Evolutionary conservation across 2,888 invertebrate species (phyloP), one percentile per base, ranked within the genome.

Genomic region (Perdita meconis): DNA sequence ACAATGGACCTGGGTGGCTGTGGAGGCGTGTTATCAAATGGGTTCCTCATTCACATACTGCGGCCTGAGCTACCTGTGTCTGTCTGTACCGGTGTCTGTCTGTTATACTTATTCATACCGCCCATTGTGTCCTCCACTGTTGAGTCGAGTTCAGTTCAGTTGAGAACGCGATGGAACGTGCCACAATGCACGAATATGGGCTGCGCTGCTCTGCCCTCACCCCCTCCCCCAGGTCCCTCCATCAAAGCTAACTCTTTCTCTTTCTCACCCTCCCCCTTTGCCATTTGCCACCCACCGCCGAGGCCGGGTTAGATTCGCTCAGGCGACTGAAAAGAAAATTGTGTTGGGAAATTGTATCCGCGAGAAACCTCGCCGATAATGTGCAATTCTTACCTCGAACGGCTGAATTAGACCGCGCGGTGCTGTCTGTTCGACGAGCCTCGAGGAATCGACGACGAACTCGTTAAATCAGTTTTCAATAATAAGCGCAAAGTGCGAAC

Each of bases 41-140:
- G 92, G 92, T 92, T 92, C 92, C 91, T 92, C 92, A 92, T 92
- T 92, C 92, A 91, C 92, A 92, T 92, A 91, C 91, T 90, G 90
- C 89, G 90, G 90, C 89, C 89, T 89, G 89, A 88, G 89, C 88
- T 91, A 91, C 91, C 90, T 91, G 91, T 91, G 90, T 92, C 91
- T 91, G 90, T 91, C 90, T 90, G 89, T 90, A 90, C 88, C 89
- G 89, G 90, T 90, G 91, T 91, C 91, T 92, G 91, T 91, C 92
- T 91, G 92, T 91, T 92, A 92, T 91, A 92, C 92, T 92, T 92
- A 92, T 92, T 92, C 92, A 91, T 91, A 90, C 89, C 89, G 86
- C 86, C 91, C 89, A 92, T 91, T 92, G 92, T 92, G 90, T 90
- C 91, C 91, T 91, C 89, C 89, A 89, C 89, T 90, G 92, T 92